Percentiles rank a stretch among this genome's conserved stretches.
Conservation (phyloP, 2,797 vertebrate genomes). For the Lates japonicus region DNA sequence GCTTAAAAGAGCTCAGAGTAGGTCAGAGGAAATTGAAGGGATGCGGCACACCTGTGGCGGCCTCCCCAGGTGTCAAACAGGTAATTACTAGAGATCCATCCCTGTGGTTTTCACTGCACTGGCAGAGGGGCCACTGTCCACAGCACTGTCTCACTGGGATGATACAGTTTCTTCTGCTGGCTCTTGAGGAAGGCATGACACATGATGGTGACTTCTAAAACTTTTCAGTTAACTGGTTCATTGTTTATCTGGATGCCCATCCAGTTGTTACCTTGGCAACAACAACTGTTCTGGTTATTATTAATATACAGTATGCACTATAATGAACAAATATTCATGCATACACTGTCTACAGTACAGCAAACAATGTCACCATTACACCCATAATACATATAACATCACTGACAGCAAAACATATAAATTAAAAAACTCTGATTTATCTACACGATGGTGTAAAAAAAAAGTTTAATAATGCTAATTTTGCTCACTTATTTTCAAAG, state of each 20-base stretch:
- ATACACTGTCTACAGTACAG: no score
- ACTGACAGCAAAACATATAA: not conserved
- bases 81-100: slow-evolving; percentile 40
- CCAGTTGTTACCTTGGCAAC: no score
- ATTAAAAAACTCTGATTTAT: not conserved
- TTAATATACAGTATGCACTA: not conserved
- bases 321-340: not conserved
- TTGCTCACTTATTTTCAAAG: not conserved
- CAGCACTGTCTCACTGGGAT: not conserved
- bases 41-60: slow-evolving; percentile 10
- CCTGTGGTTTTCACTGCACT: not conserved
- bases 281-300: no score
- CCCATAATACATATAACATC: not conserved
- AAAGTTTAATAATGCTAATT: not conserved
- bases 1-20: slow-evolving; percentile 3
- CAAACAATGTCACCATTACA: not conserved
- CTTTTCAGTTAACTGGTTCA: not conserved
- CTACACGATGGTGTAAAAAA: no score
- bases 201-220: not conserved
- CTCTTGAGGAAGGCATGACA: not conserved
- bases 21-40: slow-evolving; percentile 12
- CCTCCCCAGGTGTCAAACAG: slow-evolving; percentile 24
- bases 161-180: not conserved
- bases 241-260: not conserved
- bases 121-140: not conserved